Evolutionary conservation across 2,888 invertebrate genomes (phyloP).

Genomic region (Drosophila cognata): DNA sequence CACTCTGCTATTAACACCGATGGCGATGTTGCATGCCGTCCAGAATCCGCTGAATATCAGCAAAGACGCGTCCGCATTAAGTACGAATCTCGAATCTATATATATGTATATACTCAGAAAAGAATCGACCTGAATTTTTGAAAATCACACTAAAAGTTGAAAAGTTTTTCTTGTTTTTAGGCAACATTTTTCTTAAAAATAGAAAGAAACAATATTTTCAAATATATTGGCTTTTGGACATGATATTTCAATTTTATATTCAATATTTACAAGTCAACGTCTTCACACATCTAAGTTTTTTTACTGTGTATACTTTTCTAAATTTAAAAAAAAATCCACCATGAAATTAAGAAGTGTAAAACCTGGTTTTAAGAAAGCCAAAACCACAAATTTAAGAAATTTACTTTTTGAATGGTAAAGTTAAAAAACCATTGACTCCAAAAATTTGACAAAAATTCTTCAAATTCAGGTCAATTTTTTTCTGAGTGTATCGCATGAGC

Average conservation of each 20-base stretch:
- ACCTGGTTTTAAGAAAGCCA: neutral
- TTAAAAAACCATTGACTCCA: neutral
- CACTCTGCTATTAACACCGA: conserved; percentile 58
- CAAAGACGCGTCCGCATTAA: conserved; percentile 83
- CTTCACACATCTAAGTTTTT: neutral
- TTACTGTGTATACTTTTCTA: neutral
- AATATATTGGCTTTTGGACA: neutral
- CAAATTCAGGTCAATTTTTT: neutral
- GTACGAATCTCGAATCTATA: conserved; percentile 49
- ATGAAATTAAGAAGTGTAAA: neutral
- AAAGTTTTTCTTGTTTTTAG: too few species aligned
- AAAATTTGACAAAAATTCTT: neutral
- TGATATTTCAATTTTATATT: neutral
- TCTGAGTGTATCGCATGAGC: neutral
- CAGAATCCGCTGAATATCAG: conserved; percentile 83
- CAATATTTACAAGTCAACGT: neutral
- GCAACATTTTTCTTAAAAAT: neutral
- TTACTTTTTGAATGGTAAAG: neutral
- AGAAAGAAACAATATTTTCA: neutral
- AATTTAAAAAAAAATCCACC: neutral
- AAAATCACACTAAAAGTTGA: too few species aligned
- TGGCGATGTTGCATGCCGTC: conserved; percentile 67
- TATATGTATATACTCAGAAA: neutral
- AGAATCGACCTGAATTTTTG: neutral
- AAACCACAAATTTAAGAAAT: neutral